These are phyloP conservation scores for Pardalotus punctatus DNA, from an alignment of 2,113 vertebrate genomes.

Conservation along the genomic window DNA sequence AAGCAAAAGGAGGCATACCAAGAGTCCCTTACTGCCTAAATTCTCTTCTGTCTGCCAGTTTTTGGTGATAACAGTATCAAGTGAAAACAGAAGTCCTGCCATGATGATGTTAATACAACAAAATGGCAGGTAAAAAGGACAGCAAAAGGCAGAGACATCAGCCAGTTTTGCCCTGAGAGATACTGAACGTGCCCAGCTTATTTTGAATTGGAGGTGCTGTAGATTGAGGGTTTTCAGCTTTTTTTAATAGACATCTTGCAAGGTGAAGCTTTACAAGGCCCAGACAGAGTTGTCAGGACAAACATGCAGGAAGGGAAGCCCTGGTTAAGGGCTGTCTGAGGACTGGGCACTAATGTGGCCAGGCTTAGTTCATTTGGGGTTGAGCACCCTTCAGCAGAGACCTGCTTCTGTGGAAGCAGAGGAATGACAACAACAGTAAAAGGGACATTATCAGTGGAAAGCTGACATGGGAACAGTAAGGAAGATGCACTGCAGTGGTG, in stretches of 20 bases:
- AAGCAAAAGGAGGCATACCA: rapidly evolving
- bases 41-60: neutral
- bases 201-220: neutral
- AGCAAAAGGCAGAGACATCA: neutral
- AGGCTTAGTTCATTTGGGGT: neutral
- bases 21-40: neutral
- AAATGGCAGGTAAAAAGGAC: neutral
- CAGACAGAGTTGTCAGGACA: rapidly evolving
- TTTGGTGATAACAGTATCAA: neutral
- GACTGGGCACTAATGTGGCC: neutral
- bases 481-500: neutral
- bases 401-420: neutral
- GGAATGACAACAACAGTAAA: neutral
- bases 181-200: neutral
- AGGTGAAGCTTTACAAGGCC: neutral
- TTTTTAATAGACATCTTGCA: neutral
- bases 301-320: neutral
- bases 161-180: neutral
- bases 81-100: neutral
- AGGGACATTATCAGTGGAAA: neutral
- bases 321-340: neutral
- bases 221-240: neutral
- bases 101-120: neutral
- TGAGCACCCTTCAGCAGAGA: neutral
- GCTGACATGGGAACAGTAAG: neutral